Conservation (phyloP, 2,797 vertebrate species). For the Xerus rutilus region DNA sequence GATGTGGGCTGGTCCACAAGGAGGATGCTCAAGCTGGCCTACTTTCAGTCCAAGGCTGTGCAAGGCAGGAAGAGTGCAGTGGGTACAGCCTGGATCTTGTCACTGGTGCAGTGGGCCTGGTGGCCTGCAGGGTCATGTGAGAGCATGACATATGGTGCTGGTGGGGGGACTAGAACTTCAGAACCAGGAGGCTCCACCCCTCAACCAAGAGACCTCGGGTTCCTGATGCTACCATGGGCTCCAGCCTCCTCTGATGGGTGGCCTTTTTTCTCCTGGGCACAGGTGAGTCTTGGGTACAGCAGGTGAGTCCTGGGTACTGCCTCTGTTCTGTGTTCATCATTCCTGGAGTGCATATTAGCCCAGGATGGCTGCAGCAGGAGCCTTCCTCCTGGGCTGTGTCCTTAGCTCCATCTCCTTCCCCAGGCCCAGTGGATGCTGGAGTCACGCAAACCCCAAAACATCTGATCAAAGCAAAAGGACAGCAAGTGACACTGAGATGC, state of each 20-base stretch:
- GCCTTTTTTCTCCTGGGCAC: neutral
- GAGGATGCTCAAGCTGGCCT: no score
- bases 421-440: neutral
- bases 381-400: neutral
- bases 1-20: accelerated
- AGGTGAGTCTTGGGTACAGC: neutral
- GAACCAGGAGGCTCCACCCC: accelerated
- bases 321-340: neutral
- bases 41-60: neutral
- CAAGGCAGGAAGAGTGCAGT: accelerated
- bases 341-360: no score
- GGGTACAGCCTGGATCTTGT: accelerated
- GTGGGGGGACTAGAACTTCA: neutral
- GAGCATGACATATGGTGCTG: neutral
- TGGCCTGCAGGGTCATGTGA: no score
- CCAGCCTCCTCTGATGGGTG: neutral
- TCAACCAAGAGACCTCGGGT: accelerated
- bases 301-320: neutral
- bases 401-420: neutral
- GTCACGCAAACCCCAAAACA: constrained; percentile 1
- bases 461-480: neutral
- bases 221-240: neutral
- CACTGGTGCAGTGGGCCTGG: no score
- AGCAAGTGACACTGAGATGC: neutral
- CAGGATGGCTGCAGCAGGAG: accelerated